Conservation (phyloP, 2,888 invertebrate genomes). For the Lepidochitona cinerea region DNA sequence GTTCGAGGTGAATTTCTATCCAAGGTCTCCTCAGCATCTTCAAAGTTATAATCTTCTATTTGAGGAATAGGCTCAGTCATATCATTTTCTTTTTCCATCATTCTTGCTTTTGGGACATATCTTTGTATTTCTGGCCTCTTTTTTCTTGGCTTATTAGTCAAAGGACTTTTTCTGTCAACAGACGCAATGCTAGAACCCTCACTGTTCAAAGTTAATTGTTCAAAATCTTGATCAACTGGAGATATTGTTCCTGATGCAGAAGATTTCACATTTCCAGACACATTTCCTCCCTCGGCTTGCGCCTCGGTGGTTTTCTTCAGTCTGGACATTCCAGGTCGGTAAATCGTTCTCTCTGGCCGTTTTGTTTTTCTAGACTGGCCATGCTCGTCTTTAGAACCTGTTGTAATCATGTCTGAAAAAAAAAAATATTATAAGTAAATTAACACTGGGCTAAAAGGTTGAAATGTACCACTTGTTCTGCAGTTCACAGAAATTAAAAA, state of each 20-base stretch:
- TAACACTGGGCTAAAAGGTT: no score
- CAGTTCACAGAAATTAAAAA: neutral
- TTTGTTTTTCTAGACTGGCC: slow-evolving; percentile 14
- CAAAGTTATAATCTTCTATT: slow-evolving; percentile 18
- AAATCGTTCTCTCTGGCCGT: slow-evolving; percentile 46
- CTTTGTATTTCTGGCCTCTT: slow-evolving; percentile 49
- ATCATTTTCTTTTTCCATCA: slow-evolving; percentile 38
- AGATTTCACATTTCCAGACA: no score
- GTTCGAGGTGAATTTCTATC: slow-evolving; percentile 12
- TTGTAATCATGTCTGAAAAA: neutral
- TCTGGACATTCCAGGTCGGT: slow-evolving; percentile 47
- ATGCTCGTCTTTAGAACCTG: neutral
- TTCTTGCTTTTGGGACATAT: slow-evolving; percentile 55
- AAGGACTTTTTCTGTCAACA: slow-evolving; percentile 24
- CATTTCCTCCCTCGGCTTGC: neutral
- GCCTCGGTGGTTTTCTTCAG: slow-evolving; percentile 12
- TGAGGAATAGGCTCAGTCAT: no score
- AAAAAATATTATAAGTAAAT: neutral
- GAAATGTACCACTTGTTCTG: neutral
- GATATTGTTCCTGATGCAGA: no score
- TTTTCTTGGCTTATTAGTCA: slow-evolving; percentile 12
- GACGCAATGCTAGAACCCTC: no score
- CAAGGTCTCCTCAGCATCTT: slow-evolving; percentile 8
- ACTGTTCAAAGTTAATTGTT: no score
- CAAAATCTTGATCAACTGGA: no score